Percentiles rank a stretch among this genome's conserved stretches.
Evolutionary conservation across 2,113 vertebrate species (phyloP).

Genomic region (Camelus dromedarius): DNA sequence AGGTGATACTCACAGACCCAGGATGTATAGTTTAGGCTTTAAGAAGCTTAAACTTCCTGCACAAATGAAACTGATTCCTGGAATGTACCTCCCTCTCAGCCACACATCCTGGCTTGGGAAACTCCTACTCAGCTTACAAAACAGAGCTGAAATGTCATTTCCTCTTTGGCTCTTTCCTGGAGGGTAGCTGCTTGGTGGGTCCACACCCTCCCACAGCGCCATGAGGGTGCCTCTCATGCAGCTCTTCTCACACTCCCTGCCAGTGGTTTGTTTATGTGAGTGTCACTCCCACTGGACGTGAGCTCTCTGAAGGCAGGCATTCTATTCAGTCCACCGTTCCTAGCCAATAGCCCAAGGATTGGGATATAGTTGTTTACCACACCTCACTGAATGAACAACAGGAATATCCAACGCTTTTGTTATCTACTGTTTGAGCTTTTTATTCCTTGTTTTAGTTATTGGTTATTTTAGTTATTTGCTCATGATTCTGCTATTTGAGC

Average conservation of each 20-base stretch:
- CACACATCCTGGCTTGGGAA: neutral
- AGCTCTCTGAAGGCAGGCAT: neutral
- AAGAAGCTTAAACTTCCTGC: neutral
- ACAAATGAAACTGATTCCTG: neutral
- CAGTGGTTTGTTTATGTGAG: neutral
- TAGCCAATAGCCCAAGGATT: neutral
- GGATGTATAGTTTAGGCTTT: neutral
- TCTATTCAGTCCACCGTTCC: neutral
- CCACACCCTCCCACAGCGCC: neutral
- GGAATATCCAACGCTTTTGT: neutral
- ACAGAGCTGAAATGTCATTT: neutral
- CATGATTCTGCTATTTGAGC: neutral
- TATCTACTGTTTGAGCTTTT: neutral
- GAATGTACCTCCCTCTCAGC: neutral
- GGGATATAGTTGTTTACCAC: neutral
- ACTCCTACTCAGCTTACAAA: constrained; percentile 16
- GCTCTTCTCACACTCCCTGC: neutral
- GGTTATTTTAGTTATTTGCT: neutral
- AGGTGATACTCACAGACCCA: neutral
- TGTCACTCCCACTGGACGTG: neutral
- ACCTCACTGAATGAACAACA: neutral
- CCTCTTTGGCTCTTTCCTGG: neutral
- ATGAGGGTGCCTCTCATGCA: neutral
- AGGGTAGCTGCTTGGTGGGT: neutral
- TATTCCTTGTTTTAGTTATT: neutral